A percentile compares a stretch with the other conserved stretches of the same genome.
Conservation (phyloP, 1,140 invertebrate species). For the Orius insidiosus region DNA sequence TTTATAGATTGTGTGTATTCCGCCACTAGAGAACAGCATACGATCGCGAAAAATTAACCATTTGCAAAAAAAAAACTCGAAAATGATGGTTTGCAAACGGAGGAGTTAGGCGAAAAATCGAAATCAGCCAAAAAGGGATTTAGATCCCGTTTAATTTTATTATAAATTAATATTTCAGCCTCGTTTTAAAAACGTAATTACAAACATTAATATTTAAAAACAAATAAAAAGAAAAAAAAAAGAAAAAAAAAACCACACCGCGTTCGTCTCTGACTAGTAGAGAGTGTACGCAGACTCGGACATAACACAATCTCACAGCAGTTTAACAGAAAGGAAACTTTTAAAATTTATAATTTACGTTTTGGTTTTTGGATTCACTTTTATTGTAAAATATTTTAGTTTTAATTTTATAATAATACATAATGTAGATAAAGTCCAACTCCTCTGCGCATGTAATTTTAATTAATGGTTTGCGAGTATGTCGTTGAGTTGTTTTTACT, state of each 20-base stretch:
- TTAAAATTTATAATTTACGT: constrained; percentile 2
- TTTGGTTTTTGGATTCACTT: constrained; percentile 1
- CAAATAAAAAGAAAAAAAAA: too few relatives aligned
- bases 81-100: background rate
- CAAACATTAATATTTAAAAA: too few relatives aligned
- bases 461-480: constrained; percentile 7
- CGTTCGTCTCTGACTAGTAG: background rate
- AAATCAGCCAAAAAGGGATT: background rate
- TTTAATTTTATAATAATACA: constrained; percentile 5
- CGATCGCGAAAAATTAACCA: background rate
- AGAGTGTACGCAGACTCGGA: constrained; percentile 1
- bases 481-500: constrained; percentile 38
- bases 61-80: background rate
- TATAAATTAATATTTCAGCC: background rate
- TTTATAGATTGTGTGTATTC: background rate
- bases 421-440: constrained; percentile 1
- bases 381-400: background rate
- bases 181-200: too few relatives aligned
- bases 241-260: too few relatives aligned
- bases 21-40: constrained; percentile 6
- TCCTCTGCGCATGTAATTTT: constrained; percentile 3
- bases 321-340: background rate
- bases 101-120: background rate
- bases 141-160: background rate
- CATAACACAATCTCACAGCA: constrained; percentile 1